Evolutionary conservation across 2,888 invertebrate species (phyloP).

Genomic region (Parthenolecanium corni): DNA sequence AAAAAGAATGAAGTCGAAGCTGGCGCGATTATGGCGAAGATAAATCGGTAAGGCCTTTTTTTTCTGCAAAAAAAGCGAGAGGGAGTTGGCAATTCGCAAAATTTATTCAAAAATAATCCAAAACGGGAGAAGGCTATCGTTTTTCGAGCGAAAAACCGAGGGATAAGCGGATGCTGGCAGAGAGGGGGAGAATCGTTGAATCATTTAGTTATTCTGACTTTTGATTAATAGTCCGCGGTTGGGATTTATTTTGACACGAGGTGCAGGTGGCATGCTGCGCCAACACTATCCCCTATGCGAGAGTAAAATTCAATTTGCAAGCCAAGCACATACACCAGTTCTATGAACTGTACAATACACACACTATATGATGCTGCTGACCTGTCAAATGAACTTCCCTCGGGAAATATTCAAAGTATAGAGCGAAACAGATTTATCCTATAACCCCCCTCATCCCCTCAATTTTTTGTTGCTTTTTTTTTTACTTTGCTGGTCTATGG

Average conservation of each 20-base stretch:
- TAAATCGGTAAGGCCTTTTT: too few species aligned
- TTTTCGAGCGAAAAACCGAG: too few species aligned
- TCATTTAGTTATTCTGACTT: conserved; percentile 29
- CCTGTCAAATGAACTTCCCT: conserved; percentile 28
- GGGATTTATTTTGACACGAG: conserved; percentile 28
- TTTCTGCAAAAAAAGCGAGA: too few species aligned
- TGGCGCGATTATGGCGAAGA: too few species aligned
- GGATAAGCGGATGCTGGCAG: not conserved
- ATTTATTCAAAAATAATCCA: too few species aligned
- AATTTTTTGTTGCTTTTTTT: too few species aligned
- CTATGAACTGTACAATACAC: conserved; percentile 29
- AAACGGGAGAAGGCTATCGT: too few species aligned
- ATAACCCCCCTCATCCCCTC: not conserved
- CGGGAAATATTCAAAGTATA: conserved; percentile 22
- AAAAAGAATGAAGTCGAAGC: too few species aligned
- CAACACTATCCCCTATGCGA: conserved; percentile 24
- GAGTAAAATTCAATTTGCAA: conserved; percentile 29
- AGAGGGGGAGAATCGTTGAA: conserved; percentile 21
- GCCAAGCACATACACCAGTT: conserved; percentile 25
- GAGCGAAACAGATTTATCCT: conserved; percentile 21
- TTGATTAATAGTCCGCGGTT: conserved; percentile 28
- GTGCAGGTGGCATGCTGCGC: conserved; percentile 28
- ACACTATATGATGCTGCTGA: conserved; percentile 18
- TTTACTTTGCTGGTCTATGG: too few species aligned
- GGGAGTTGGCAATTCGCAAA: too few species aligned